These are phyloP conservation scores for Merluccius polli DNA, from an alignment of 2,797 vertebrate genomes.

Conservation along the genomic window DNA sequence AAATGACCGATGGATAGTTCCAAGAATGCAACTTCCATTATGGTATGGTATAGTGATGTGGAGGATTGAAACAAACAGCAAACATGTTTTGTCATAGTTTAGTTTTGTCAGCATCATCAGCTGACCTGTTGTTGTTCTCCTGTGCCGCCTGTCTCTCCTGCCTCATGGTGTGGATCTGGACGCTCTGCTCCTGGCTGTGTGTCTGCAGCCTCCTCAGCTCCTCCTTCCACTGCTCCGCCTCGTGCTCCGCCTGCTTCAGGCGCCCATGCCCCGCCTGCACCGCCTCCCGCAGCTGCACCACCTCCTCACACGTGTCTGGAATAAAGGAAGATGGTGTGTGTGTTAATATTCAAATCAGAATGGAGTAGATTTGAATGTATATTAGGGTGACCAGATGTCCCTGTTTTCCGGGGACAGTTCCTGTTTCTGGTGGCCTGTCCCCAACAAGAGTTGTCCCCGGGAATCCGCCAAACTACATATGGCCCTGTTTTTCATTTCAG, in stretches of 20 bases:
- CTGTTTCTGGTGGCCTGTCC: not conserved
- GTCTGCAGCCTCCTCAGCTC: slow-evolving; percentile 73
- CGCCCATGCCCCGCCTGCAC: slow-evolving; percentile 72
- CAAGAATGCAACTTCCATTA: not conserved
- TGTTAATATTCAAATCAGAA: not conserved
- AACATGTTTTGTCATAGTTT: not conserved
- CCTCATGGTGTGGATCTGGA: slow-evolving; percentile 76
- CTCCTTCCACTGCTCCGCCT: slow-evolving; percentile 77
- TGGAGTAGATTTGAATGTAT: not conserved
- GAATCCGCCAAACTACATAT: no score
- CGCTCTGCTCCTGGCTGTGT: slow-evolving; percentile 78
- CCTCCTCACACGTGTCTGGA: slow-evolving; percentile 76
- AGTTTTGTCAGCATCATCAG: not conserved
- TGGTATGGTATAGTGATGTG: not conserved
- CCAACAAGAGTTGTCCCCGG: no score
- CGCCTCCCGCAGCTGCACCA: slow-evolving; percentile 70
- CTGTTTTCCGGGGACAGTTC: no score
- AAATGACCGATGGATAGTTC: not conserved
- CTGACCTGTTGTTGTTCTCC: slow-evolving; percentile 82
- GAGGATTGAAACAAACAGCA: not conserved
- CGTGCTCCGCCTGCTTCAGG: slow-evolving; percentile 81
- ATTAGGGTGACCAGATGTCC: no score
- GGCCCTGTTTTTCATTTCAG: no score
- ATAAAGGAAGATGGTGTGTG: not conserved
- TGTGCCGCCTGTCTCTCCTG: slow-evolving; percentile 78